Evolutionary conservation across 2,113 vertebrate species (phyloP).

Genomic region (Sterna hirundo): DNA sequence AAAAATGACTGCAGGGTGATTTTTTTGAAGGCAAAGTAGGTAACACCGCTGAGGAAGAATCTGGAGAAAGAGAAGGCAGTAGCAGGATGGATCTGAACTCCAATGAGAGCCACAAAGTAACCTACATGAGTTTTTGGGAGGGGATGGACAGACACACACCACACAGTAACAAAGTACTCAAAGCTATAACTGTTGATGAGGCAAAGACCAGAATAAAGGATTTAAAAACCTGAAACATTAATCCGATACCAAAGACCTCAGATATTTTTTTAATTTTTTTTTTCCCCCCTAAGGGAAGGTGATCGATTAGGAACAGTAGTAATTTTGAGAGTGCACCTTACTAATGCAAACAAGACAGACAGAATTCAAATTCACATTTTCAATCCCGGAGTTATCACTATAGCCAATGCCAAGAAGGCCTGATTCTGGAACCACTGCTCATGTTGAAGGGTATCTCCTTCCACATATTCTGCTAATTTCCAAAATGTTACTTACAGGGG

Average conservation of each 20-base stretch:
- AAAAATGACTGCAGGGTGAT: neutral
- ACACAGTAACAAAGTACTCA: neutral
- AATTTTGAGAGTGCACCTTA: neutral
- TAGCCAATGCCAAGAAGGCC: neutral
- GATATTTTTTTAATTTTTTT: neutral
- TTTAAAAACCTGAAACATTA: neutral
- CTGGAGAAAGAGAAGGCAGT: neutral
- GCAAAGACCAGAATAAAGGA: neutral
- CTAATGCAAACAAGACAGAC: neutral
- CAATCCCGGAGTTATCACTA: neutral
- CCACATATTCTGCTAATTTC: neutral
- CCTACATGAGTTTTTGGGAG: neutral
- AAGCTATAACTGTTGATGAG: neutral
- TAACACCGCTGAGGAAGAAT: neutral
- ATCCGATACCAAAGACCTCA: neutral
- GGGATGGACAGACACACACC: neutral
- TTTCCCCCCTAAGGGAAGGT: neutral
- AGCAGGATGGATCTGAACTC: neutral
- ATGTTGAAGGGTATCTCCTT: neutral
- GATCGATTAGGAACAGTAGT: neutral
- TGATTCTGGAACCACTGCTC: neutral
- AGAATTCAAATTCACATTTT: neutral
- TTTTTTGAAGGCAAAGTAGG: neutral
- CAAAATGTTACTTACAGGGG: neutral
- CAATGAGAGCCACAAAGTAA: neutral